These are phyloP conservation scores for Pavo muticus DNA, from an alignment of 2,113 vertebrate species.

Conservation along the genomic window DNA sequence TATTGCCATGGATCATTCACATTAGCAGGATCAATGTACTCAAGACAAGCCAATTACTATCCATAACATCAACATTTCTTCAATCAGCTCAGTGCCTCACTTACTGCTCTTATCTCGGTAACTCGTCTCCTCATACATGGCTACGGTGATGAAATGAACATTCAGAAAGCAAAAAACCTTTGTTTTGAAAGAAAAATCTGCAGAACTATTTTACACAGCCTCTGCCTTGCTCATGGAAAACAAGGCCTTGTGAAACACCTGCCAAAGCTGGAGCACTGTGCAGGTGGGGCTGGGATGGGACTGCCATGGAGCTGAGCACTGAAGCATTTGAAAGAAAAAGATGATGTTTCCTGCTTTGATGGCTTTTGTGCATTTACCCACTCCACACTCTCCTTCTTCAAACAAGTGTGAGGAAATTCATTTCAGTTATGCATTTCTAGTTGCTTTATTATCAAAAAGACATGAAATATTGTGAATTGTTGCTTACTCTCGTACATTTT, in stretches of 20 bases:
- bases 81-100: not conserved
- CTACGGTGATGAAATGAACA: not conserved
- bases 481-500: constrained; percentile 45
- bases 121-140: not conserved
- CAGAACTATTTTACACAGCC: not conserved
- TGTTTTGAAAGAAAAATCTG: not conserved
- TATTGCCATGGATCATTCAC: not conserved
- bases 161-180: not conserved
- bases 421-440: not conserved
- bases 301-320: not conserved
- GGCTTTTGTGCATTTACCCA: not conserved
- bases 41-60: not conserved
- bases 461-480: not conserved
- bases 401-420: not conserved
- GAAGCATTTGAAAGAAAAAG: not conserved
- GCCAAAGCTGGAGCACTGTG: not conserved
- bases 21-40: not conserved
- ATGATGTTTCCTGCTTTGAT: not conserved
- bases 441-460: constrained; percentile 7
- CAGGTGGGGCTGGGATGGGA: not conserved
- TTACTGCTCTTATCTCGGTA: not conserved
- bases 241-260: not conserved
- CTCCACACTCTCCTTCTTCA: not conserved
- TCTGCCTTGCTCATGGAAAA: not conserved
- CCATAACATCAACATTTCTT: not conserved